Evolutionary conservation across 2,797 vertebrate species (phyloP).

Genomic region (Psittacula derbiana): DNA sequence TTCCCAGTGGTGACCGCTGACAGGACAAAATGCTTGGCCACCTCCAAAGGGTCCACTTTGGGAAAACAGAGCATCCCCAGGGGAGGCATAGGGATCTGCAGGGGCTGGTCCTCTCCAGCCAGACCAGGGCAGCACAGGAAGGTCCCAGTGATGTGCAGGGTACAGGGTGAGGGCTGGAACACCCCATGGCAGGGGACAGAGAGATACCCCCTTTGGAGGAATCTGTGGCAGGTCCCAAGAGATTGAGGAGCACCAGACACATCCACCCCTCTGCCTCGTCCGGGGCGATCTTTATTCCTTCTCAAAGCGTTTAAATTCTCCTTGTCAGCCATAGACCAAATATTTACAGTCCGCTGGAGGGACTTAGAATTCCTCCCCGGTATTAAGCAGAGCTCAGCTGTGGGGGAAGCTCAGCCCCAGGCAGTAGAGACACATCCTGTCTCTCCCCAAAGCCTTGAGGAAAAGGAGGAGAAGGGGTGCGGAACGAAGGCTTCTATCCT

Average conservation of each 20-base stretch:
- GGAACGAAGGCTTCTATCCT: background rate
- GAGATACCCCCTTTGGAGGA: too few relatives aligned
- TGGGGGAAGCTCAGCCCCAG: fast-evolving
- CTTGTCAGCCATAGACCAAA: background rate
- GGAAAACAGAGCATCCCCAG: too few relatives aligned
- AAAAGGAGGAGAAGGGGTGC: background rate
- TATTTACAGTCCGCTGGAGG: background rate
- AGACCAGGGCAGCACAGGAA: background rate
- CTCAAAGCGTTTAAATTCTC: background rate
- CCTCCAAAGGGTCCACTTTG: background rate
- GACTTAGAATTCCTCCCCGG: background rate
- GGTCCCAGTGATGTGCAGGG: background rate
- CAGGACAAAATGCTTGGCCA: background rate
- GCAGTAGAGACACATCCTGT: background rate
- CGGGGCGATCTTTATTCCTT: background rate
- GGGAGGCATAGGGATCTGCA: fast-evolving
- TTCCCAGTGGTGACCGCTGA: background rate
- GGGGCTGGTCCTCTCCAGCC: background rate
- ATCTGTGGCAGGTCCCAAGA: background rate
- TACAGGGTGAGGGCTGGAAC: background rate
- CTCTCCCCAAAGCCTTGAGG: fast-evolving
- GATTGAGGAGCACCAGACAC: fast-evolving
- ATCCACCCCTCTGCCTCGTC: background rate
- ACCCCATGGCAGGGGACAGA: too few relatives aligned
- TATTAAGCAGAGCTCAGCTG: fast-evolving